These are phyloP conservation scores for Thunnus albacares DNA, from an alignment of 2,797 vertebrate genomes.

Conservation along the genomic window DNA sequence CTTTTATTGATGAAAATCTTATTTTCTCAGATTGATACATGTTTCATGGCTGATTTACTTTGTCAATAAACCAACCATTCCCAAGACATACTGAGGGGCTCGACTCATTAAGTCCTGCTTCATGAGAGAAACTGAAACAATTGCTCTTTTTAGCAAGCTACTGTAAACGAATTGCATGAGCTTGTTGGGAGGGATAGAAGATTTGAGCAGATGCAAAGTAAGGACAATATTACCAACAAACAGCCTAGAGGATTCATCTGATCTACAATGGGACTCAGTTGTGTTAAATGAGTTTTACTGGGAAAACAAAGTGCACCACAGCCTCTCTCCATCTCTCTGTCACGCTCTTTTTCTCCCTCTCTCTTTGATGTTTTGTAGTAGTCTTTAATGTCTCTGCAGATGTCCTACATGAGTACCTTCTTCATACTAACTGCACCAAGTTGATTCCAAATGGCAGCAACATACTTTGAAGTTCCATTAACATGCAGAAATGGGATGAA, in stretches of 20 bases:
- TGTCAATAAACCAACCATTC: neutral
- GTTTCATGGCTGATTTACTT: neutral
- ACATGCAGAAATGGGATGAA: neutral
- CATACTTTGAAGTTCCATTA: slow-evolving; percentile 26
- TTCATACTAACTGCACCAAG: slow-evolving; percentile 29
- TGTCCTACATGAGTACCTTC: slow-evolving; percentile 14
- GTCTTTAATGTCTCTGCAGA: slow-evolving; percentile 26
- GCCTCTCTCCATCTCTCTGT: neutral
- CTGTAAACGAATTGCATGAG: neutral
- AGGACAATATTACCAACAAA: neutral
- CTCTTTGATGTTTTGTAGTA: slow-evolving; percentile 23
- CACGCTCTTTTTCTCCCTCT: neutral
- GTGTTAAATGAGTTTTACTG: neutral
- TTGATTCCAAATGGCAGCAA: neutral
- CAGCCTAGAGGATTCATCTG: slow-evolving; percentile 13
- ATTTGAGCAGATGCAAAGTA: slow-evolving; percentile 6
- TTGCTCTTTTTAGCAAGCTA: neutral
- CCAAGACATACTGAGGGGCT: neutral
- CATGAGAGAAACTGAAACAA: neutral
- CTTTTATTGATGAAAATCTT: neutral
- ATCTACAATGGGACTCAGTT: neutral
- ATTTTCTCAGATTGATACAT: neutral
- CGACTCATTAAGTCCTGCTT: neutral
- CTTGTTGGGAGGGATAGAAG: neutral
- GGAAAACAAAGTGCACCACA: neutral